These are phyloP conservation scores for Galerucella calmariensis DNA, from an alignment of 2,888 invertebrate genomes.

Conservation along the genomic window DNA sequence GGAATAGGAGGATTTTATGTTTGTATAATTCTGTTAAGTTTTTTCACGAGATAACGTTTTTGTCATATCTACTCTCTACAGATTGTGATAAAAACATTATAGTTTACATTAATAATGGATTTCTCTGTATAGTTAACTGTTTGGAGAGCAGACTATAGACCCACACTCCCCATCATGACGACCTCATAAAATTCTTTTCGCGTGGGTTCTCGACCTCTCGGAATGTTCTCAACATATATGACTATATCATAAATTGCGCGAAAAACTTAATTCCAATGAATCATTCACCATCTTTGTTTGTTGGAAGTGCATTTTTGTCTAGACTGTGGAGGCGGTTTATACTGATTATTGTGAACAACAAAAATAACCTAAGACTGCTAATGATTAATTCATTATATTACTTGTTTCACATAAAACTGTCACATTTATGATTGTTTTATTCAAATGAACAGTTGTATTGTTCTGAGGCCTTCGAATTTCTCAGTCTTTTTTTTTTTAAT, in stretches of 20 bases:
- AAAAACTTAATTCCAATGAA: slow-evolving; percentile 56
- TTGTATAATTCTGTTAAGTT: no score
- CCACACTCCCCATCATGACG: not conserved
- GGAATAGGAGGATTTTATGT: no score
- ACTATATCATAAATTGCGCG: slow-evolving; percentile 56
- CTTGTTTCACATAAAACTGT: slow-evolving; percentile 23
- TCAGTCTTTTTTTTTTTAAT: not conserved
- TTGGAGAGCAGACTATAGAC: not conserved
- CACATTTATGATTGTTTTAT: slow-evolving; percentile 31
- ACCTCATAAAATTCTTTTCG: slow-evolving; percentile 19
- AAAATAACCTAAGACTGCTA: slow-evolving; percentile 29
- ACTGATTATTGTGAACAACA: slow-evolving; percentile 47
- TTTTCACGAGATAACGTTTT: no score
- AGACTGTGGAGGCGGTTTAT: slow-evolving; percentile 50
- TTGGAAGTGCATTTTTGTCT: slow-evolving; percentile 55
- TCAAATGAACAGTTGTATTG: slow-evolving; percentile 10
- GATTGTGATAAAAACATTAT: not conserved
- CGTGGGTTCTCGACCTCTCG: slow-evolving; percentile 52
- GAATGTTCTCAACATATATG: slow-evolving; percentile 53
- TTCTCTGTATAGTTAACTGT: not conserved
- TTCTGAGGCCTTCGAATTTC: not conserved
- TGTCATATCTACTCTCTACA: not conserved
- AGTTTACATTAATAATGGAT: not conserved
- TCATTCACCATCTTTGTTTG: slow-evolving; percentile 54
- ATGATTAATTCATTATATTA: slow-evolving; percentile 22